Percentiles rank a stretch among this genome's conserved stretches.
Evolutionary conservation across 2,113 vertebrate genomes (phyloP).

Genomic region (Engystomops pustulosus): DNA sequence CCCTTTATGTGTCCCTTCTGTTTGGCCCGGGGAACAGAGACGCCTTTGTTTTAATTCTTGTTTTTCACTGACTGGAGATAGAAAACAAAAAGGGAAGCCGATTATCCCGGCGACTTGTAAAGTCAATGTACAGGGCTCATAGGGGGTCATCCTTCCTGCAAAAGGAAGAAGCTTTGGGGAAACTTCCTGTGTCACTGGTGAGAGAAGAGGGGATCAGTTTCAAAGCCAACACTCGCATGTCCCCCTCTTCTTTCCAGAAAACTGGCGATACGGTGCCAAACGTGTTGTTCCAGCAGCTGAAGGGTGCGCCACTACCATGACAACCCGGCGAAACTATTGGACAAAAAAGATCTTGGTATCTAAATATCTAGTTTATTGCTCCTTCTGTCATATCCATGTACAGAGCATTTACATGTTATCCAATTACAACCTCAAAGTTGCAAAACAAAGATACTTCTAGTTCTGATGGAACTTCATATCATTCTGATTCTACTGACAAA

Average conservation of each 20-base stretch:
- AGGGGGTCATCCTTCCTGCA: conserved; percentile 73
- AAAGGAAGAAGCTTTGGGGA: conserved; percentile 69
- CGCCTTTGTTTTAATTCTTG: conserved; percentile 63
- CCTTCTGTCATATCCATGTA: not conserved
- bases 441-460: too few species aligned
- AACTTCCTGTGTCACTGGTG: conserved; percentile 61
- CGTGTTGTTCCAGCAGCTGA: not conserved
- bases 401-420: not conserved
- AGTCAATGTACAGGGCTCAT: conserved; percentile 61
- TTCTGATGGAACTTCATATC: too few species aligned
- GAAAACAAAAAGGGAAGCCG: conserved; percentile 61
- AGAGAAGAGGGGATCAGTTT: conserved; percentile 64
- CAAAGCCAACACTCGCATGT: conserved; percentile 64
- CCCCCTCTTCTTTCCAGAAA: conserved; percentile 27
- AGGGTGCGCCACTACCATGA: not conserved
- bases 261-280: not conserved
- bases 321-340: not conserved
- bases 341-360: not conserved
- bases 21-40: conserved; percentile 62
- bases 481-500: too few species aligned
- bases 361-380: not conserved
- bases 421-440: not conserved
- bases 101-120: conserved; percentile 66
- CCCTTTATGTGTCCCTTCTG: conserved; percentile 61
- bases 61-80: conserved; percentile 47